Percentiles rank a stretch among this genome's conserved stretches.
phyloP scores from a whole-genome alignment of 2,888 invertebrate genomes.

The Cerceris rybyensis region DNA sequence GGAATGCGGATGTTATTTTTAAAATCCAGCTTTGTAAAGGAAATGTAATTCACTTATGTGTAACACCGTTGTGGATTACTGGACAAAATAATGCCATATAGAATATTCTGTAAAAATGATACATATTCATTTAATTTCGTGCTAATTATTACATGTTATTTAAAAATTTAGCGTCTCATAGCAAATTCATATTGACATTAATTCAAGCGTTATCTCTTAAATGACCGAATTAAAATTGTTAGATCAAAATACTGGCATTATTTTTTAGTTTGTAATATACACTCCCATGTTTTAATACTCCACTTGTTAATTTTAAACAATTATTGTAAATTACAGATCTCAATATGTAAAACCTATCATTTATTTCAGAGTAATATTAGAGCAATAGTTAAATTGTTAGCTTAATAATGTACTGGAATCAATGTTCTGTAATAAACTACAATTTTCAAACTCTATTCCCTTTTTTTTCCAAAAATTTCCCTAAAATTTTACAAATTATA shows the following conservation, averaged over 20 bases:
- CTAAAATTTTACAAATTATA: too few species aligned
- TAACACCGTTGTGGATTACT: too few species aligned
- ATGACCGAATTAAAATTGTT: background rate
- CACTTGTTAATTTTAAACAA: background rate
- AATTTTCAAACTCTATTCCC: conserved; percentile 44
- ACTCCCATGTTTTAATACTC: background rate
- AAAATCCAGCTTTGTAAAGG: too few species aligned
- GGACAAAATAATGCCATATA: too few species aligned
- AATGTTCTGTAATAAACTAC: conserved; percentile 59
- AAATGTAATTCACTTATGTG: too few species aligned
- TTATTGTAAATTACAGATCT: conserved; percentile 1
- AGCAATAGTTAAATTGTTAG: conserved; percentile 26
- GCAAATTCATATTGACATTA: background rate
- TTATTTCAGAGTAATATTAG: conserved; percentile 1
- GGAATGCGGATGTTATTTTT: too few species aligned
- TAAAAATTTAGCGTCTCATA: background rate
- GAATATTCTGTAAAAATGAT: too few species aligned
- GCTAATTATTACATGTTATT: too few species aligned
- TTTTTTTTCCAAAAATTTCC: too few species aligned
- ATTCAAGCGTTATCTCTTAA: background rate
- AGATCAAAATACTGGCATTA: background rate
- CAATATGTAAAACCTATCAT: background rate
- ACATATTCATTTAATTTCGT: too few species aligned
- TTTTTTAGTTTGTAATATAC: background rate
- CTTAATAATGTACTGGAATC: conserved; percentile 53